phyloP scores from a whole-genome alignment of 2,797 vertebrate genomes.

The Acipenser ruthenus region DNA sequence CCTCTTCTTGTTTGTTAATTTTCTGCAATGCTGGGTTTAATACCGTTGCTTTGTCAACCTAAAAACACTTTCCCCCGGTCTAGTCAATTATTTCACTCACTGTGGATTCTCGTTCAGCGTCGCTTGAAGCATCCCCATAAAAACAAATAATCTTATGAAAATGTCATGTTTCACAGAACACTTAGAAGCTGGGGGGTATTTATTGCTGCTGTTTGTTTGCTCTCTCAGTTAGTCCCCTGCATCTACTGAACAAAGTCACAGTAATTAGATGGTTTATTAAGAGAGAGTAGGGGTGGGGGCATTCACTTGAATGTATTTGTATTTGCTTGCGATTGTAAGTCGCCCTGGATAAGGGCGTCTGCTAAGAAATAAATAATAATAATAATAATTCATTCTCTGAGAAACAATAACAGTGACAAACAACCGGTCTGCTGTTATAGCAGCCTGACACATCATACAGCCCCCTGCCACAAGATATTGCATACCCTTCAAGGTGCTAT shows the following conservation, averaged over 20 bases:
- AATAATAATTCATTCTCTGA: too few species aligned
- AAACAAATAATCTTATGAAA: constrained; percentile 35
- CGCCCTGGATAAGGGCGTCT: too few species aligned
- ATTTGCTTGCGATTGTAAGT: too few species aligned
- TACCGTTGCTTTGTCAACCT: constrained; percentile 31
- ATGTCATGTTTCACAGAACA: constrained; percentile 32
- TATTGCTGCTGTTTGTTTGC: constrained; percentile 13
- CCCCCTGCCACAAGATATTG: too few species aligned
- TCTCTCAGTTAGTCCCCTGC: constrained; percentile 27
- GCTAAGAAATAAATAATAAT: too few species aligned
- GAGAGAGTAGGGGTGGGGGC: constrained; percentile 5
- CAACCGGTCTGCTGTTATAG: not conserved
- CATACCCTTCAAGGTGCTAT: too few species aligned
- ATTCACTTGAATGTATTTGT: too few species aligned
- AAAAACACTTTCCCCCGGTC: constrained; percentile 27
- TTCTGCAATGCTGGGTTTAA: constrained; percentile 44
- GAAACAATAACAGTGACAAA: not conserved
- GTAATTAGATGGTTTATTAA: constrained; percentile 32
- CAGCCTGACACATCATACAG: not conserved
- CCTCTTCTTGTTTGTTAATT: constrained; percentile 44
- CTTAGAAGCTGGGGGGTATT: constrained; percentile 14
- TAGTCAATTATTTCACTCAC: constrained; percentile 18
- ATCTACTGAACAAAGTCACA: constrained; percentile 30
- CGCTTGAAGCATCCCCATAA: constrained; percentile 25
- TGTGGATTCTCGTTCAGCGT: constrained; percentile 22